Conservation (phyloP, 2,113 vertebrate species). For the Mionectes macconnelli region DNA sequence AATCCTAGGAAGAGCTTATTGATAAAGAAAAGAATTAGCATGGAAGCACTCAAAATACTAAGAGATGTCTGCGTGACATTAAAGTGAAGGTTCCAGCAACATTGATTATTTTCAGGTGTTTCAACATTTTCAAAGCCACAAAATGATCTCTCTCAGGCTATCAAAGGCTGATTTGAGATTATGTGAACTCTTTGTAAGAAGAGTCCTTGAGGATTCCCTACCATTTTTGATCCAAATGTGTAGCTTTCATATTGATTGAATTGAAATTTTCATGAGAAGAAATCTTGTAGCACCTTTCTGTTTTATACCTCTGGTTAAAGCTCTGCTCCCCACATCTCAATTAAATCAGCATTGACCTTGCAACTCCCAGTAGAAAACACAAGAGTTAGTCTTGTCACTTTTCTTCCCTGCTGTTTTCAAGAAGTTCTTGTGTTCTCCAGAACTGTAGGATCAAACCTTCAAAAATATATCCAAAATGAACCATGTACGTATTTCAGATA, state of each 20-base stretch:
- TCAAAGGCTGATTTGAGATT: conserved; percentile 30
- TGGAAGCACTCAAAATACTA: background rate
- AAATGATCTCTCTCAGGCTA: background rate
- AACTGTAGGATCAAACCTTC: background rate
- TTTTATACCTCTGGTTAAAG: conserved; percentile 12
- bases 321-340: background rate
- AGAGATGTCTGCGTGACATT: background rate
- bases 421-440: background rate
- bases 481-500: background rate
- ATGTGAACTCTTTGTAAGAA: conserved; percentile 4
- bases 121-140: conserved; percentile 11
- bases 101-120: background rate
- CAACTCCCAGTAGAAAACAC: background rate
- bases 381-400: background rate
- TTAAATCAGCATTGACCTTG: conserved; percentile 57
- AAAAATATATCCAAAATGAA: background rate
- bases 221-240: conserved; percentile 47
- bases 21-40: background rate
- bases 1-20: background rate
- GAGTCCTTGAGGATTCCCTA: conserved; percentile 42
- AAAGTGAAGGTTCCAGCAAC: background rate
- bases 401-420: background rate
- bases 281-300: conserved; percentile 4
- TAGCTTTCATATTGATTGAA: conserved; percentile 44
- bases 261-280: conserved; percentile 47